A percentile compares a stretch with the other conserved stretches of the same genome.
phyloP scores from a whole-genome alignment of 2,888 invertebrate genomes.

The Morpho helenor region DNA sequence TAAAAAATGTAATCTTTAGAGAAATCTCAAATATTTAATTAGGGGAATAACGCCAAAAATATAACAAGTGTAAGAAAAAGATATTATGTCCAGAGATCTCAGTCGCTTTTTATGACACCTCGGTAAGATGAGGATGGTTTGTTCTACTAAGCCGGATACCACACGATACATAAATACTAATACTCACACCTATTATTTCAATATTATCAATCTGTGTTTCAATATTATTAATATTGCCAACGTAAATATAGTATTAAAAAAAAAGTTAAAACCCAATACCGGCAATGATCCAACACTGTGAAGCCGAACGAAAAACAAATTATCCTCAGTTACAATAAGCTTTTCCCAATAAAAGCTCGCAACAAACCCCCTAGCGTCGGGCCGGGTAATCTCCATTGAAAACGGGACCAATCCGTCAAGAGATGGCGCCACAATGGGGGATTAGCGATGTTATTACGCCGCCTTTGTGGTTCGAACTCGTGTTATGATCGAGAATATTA shows the following conservation, averaged over 20 bases:
- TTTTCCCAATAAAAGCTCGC: conserved; percentile 53
- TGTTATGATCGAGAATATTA: conserved; percentile 75
- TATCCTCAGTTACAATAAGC: conserved; percentile 55
- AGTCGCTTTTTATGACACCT: no score
- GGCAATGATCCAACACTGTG: conserved; percentile 19
- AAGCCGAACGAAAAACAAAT: conserved; percentile 62
- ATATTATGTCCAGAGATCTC: no score
- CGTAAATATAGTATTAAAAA: background rate
- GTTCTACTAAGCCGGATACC: no score
- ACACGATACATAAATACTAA: no score
- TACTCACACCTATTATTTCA: no score
- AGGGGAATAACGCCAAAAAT: no score
- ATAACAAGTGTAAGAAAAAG: no score
- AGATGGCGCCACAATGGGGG: conserved; percentile 75
- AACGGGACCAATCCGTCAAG: conserved; percentile 70
- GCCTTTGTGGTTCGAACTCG: conserved; percentile 62
- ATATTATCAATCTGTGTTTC: no score
- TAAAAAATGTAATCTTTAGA: no score
- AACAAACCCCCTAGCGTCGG: conserved; percentile 63
- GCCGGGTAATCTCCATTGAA: conserved; percentile 63
- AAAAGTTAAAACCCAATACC: conserved; percentile 11
- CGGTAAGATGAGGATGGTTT: no score
- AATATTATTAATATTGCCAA: no score
- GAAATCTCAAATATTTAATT: no score
- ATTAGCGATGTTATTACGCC: conserved; percentile 74